Evolutionary conservation across 2,797 vertebrate genomes (phyloP).

Genomic region (Xenentodon cancila): DNA sequence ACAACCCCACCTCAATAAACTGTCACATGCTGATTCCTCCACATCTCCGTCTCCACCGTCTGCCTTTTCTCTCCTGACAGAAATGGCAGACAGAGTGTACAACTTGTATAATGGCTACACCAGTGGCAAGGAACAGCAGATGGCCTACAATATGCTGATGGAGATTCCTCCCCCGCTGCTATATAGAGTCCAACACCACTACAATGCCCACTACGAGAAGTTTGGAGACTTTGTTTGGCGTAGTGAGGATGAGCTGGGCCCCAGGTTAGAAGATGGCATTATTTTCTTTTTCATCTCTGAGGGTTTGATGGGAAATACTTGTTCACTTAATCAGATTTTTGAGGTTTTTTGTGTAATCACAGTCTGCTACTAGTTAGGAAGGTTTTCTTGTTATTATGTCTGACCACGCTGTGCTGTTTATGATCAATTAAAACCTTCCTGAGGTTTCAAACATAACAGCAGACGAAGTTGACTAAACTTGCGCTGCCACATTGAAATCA

Average conservation of each 20-base stretch:
- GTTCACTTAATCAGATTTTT: slow-evolving; percentile 8
- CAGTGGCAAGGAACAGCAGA: slow-evolving; percentile 98
- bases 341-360: slow-evolving; percentile 4
- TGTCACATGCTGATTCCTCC: not conserved
- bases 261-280: slow-evolving; percentile 83
- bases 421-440: slow-evolving; percentile 38
- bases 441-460: slow-evolving; percentile 56
- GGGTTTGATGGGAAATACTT: slow-evolving; percentile 12
- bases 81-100: slow-evolving; percentile 97
- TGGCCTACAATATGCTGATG: slow-evolving; percentile 97
- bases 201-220: slow-evolving; percentile 98
- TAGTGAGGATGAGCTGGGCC: slow-evolving; percentile 96
- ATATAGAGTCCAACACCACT: slow-evolving; percentile 96
- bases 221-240: slow-evolving; percentile 99
- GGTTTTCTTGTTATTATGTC: slow-evolving; percentile 15
- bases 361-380: slow-evolving; percentile 20
- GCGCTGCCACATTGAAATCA: slow-evolving; percentile 13
- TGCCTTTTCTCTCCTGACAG: slow-evolving; percentile 71
- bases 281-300: slow-evolving; percentile 5
- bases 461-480: slow-evolving; percentile 26
- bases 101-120: slow-evolving; percentile 98
- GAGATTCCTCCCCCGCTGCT: slow-evolving; percentile 93
- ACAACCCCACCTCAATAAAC: not conserved
- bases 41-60: not conserved
- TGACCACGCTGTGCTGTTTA: slow-evolving; percentile 40